These are phyloP conservation scores for Popillia japonica DNA, from an alignment of 1,140 invertebrate species.

Conservation along the genomic window DNA sequence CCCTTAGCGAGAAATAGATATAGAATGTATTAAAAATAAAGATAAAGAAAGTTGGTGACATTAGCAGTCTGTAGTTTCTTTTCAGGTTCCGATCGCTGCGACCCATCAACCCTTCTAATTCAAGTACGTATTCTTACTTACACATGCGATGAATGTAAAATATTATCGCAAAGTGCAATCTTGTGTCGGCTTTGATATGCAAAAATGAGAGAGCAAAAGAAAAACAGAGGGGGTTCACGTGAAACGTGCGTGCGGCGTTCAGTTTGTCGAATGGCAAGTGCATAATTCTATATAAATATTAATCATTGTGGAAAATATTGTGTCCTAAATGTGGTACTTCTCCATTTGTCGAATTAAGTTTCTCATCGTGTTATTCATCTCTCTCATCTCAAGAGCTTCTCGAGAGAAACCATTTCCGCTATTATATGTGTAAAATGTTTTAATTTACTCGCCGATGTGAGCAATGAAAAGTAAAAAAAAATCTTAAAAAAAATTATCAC, in stretches of 20 bases:
- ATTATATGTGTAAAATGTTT: neutral
- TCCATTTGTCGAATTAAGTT: neutral
- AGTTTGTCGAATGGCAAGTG: neutral
- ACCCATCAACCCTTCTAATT: conserved; percentile 14
- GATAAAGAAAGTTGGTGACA: conserved; percentile 24
- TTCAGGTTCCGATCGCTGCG: conserved; percentile 22
- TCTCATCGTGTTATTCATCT: neutral
- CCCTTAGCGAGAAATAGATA: neutral
- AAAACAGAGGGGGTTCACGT: neutral
- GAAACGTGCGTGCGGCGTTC: neutral
- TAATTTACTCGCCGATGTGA: neutral
- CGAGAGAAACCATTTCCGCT: neutral
- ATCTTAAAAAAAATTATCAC: neutral
- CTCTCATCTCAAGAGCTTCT: neutral
- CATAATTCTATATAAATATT: conserved; percentile 7
- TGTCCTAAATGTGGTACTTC: conserved; percentile 9
- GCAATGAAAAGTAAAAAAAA: neutral
- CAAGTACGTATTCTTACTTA: conserved; percentile 42
- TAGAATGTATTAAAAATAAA: neutral
- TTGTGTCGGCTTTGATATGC: conserved; percentile 15
- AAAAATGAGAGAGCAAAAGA: neutral
- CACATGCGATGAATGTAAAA: conserved; percentile 49
- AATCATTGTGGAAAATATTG: conserved; percentile 24
- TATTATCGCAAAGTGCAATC: conserved; percentile 58
- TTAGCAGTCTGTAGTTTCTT: conserved; percentile 29